These are phyloP conservation scores for Drosophila rhopaloa DNA, from an alignment of 1,140 invertebrate species.

Conservation along the genomic window DNA sequence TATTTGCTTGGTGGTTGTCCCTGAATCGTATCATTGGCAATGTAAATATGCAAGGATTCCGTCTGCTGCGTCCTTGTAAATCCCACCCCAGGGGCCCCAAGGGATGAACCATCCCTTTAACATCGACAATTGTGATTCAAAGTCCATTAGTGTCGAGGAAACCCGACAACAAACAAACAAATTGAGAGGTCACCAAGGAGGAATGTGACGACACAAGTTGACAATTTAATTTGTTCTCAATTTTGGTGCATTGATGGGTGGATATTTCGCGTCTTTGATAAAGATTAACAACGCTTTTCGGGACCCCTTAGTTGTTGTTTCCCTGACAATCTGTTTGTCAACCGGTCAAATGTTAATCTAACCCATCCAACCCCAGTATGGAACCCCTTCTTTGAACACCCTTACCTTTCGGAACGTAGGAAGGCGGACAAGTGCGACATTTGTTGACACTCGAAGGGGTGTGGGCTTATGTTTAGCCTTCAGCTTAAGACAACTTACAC, in stretches of 20 bases:
- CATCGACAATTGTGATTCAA: constrained; percentile 60
- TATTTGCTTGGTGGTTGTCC: constrained; percentile 65
- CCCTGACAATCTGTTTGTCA: constrained; percentile 55
- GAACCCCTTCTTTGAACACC: constrained; percentile 11
- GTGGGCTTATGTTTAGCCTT: constrained; percentile 52
- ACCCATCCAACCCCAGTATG: constrained; percentile 8
- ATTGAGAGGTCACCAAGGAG: constrained; percentile 35
- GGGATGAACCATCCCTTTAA: constrained; percentile 44
- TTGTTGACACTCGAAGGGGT: constrained; percentile 65
- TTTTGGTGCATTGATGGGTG: constrained; percentile 54
- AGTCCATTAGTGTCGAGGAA: constrained; percentile 75
- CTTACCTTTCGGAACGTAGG: constrained; percentile 15
- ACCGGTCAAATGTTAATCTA: constrained; percentile 59
- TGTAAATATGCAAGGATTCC: constrained; percentile 65
- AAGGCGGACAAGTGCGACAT: constrained; percentile 71
- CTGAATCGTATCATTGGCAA: constrained; percentile 74
- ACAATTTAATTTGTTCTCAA: constrained; percentile 81
- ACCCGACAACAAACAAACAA: constrained; percentile 61
- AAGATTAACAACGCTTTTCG: constrained; percentile 39
- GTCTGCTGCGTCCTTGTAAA: constrained; percentile 37
- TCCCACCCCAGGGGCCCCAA: constrained; percentile 63
- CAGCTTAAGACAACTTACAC: constrained; percentile 68
- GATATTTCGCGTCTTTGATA: constrained; percentile 39
- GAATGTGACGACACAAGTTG: constrained; percentile 59
- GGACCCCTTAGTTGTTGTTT: constrained; percentile 22